phyloP scores from a whole-genome alignment of 2,888 invertebrate species.

The Anticlea derivata region DNA sequence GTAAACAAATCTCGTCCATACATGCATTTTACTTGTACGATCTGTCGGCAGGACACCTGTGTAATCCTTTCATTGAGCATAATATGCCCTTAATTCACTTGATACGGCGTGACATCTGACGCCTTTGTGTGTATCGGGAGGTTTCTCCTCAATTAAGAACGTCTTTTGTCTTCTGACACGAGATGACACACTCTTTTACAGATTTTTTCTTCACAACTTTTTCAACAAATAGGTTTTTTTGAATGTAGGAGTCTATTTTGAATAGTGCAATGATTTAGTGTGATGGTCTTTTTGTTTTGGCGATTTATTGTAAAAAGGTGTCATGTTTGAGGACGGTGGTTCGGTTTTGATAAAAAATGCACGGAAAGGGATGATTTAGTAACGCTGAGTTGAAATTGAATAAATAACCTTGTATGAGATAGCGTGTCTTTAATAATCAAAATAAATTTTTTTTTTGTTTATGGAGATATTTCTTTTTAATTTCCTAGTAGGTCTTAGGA shows the following conservation, averaged over 20 bases:
- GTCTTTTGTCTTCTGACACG: conserved; percentile 71
- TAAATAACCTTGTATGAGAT: background rate
- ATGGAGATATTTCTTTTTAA: no score
- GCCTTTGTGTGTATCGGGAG: conserved; percentile 68
- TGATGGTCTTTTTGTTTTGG: conserved; percentile 64
- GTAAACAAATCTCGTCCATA: conserved; percentile 47
- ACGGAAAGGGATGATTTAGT: conserved; percentile 31
- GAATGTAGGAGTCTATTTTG: conserved; percentile 68
- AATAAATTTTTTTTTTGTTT: no score
- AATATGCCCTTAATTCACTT: conserved; percentile 81
- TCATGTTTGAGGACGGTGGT: conserved; percentile 48
- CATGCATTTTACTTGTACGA: conserved; percentile 50
- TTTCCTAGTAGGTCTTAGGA: no score
- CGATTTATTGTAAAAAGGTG: conserved; percentile 70
- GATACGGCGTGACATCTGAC: conserved; percentile 81
- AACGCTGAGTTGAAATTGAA: background rate
- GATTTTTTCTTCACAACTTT: conserved; percentile 12
- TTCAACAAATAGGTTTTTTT: conserved; percentile 34
- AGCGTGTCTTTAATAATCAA: background rate
- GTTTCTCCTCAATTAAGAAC: conserved; percentile 75
- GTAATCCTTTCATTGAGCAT: conserved; percentile 80
- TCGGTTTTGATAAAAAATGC: conserved; percentile 52
- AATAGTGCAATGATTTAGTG: conserved; percentile 78
- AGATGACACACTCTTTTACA: conserved; percentile 70
- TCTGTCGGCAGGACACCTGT: conserved; percentile 71